Base-by-base conservation (phyloP, 2,797 vertebrate species). In the Lacerta agilis region DNA sequence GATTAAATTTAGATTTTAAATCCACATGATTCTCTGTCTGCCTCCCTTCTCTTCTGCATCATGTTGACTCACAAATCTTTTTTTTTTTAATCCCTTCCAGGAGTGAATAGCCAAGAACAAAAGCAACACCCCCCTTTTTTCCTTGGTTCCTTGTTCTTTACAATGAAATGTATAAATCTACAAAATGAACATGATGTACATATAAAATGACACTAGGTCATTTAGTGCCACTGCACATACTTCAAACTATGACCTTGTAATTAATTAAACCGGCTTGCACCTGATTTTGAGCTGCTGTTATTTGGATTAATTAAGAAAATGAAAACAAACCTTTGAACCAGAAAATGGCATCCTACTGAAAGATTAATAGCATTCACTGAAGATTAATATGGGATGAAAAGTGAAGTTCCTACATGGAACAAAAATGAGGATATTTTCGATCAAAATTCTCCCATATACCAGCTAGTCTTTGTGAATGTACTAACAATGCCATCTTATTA, bases 1-100 rank as follows among this genome's bases (percentile, higher is more conserved):
- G 89, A 96, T 95, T 96, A 93, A 92, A 91, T 91, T 93, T 92
- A 84, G 82, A 90, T 94, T 93, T 95, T 83, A 91, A 94, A 92
- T 41, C 71, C 86, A 29, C 89, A 78, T 92, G 90, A 95, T 92
- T 91, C 84, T 84, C 61, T 43, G 64, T 43, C 73, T 94, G 76
- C 90, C 90, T 71, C 67, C 20, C 90, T 75, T 73, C 83, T 92
- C 83, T 92, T 94, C 75, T 85, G 72, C 89, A 85, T n/a, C 55
- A 82, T 72, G 38, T 41, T 93, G 69, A 58, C 83, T 86, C 90
- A 87, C 77, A 94, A 91, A 80, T 27, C 61, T 95, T 83, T 94
- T 90, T 43, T 55, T 55, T 49, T 49, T 49, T 85, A 91, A 79
- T 27, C 76, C 90, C 88, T 87, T 84, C 64, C 82, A 89, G 69